These are phyloP conservation scores for Branchellion lobata DNA, from an alignment of 2,888 invertebrate genomes.

Conservation along the genomic window DNA sequence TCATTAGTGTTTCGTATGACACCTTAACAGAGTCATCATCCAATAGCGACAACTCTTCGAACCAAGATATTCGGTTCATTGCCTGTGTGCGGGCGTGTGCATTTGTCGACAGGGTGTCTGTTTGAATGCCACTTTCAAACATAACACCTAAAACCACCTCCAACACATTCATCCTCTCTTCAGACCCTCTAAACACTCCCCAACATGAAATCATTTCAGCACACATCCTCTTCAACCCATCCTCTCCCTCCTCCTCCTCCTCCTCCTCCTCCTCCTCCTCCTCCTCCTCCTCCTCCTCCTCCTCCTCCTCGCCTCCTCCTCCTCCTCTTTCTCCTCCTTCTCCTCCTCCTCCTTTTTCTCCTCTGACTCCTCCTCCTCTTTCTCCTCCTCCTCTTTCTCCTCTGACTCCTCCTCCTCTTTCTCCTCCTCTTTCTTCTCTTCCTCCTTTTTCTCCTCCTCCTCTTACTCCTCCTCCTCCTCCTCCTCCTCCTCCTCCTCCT, in stretches of 20 bases:
- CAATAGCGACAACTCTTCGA: slow-evolving; percentile 13
- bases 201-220: neutral
- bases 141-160: neutral
- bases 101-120: neutral
- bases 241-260: no score
- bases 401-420: neutral
- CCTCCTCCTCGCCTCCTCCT: no score
- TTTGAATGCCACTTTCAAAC: no score
- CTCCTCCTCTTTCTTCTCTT: neutral
- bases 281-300: neutral
- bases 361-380: no score
- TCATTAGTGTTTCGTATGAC: slow-evolving; percentile 25
- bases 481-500: no score
- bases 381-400: no score
- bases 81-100: neutral
- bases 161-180: neutral
- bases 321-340: neutral
- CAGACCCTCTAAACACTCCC: neutral
- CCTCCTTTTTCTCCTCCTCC: no score
- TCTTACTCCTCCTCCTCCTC: no score
- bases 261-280: no score
- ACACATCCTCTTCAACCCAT: neutral
- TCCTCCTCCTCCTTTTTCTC: neutral
- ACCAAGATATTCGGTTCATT: slow-evolving; percentile 30
- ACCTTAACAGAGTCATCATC: slow-evolving; percentile 21